A percentile compares a stretch with the other conserved stretches of the same genome.
Conservation (phyloP, 2,113 vertebrate genomes). For the Isurus oxyrinchus region DNA sequence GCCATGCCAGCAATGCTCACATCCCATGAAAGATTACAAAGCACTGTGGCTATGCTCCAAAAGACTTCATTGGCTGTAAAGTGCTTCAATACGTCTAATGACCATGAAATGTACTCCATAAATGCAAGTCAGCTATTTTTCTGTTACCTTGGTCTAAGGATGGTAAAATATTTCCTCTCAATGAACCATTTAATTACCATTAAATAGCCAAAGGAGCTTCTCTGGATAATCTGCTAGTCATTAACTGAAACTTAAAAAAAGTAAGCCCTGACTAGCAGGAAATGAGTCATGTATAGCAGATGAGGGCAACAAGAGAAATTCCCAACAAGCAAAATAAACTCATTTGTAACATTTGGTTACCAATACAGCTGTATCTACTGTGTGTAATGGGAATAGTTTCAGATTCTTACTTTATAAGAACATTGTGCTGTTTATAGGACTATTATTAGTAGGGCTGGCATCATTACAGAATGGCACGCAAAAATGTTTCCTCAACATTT, state of each 20-base stretch:
- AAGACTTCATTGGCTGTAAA: not conserved
- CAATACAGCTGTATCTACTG: not conserved
- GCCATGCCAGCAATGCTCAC: not conserved
- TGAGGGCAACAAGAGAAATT: not conserved
- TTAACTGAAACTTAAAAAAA: not conserved
- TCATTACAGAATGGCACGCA: not conserved
- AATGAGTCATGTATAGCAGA: not conserved
- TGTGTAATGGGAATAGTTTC: not conserved
- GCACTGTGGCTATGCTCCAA: not conserved
- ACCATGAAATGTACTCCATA: not conserved
- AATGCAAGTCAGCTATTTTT: not conserved
- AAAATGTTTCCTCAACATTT: not conserved
- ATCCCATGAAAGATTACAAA: not conserved
- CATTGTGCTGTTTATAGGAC: not conserved
- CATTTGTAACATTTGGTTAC: not conserved
- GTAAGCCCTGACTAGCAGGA: not conserved
- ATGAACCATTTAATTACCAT: not conserved
- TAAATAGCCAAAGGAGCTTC: not conserved
- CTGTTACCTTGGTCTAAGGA: not conserved
- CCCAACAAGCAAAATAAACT: not conserved
- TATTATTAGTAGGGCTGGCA: not conserved
- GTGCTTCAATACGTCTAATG: not conserved
- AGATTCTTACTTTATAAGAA: not conserved
- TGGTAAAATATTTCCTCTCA: constrained; percentile 34
- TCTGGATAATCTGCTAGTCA: not conserved